Base-by-base conservation (phyloP, 92 coral and sea anemone species). In the Muricea muricata region DNA sequence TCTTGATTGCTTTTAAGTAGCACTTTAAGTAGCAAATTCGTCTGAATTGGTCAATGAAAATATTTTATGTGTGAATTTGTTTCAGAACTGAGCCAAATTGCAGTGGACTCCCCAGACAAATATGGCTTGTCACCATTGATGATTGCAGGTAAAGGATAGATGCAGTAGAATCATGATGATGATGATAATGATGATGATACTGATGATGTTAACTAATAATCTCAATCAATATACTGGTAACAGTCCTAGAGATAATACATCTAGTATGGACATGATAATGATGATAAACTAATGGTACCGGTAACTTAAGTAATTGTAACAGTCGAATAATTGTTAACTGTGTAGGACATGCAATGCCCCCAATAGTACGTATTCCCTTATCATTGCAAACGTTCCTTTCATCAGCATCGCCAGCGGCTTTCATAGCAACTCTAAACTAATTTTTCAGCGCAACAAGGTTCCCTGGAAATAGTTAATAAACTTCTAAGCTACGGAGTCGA, bases 41-140 rank as follows among this genome's bases (percentile, higher is more conserved):
- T n/a, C n/a, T n/a, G n/a, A n/a, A n/a, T n/a, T n/a, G n/a, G n/a
- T n/a, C n/a, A n/a, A n/a, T n/a, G n/a, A n/a, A n/a, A n/a, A 37
- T 25, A 54, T n/a, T 54, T 3, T 17, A 17, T 54, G 5, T 54
- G 5, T 1, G 23, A 54, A 7, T 34, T 33, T 65, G 32, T 76
- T 65, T 14, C 54, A 90, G 97, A 91, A 40, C 89, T 93, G 23
- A 93, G 91, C 61, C 94, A 97, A 97, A 94, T 88, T 55, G 93
- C 93, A 67, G 92, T 94, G 15, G 96, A 97, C 76, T 88, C 99
- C 18, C 99, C 99, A 3, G 93, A 97, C 87, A 97, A 92, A 79
- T 97, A 94, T 94, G 98, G 99, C 20, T 86, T 97, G 42, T 97
- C 99, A n/a, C 99, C 99, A 37, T 88, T 93, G 15, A 97, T 97